Evolutionary conservation across 2,113 vertebrate species (phyloP).

Genomic region (Donacobius atricapilla): DNA sequence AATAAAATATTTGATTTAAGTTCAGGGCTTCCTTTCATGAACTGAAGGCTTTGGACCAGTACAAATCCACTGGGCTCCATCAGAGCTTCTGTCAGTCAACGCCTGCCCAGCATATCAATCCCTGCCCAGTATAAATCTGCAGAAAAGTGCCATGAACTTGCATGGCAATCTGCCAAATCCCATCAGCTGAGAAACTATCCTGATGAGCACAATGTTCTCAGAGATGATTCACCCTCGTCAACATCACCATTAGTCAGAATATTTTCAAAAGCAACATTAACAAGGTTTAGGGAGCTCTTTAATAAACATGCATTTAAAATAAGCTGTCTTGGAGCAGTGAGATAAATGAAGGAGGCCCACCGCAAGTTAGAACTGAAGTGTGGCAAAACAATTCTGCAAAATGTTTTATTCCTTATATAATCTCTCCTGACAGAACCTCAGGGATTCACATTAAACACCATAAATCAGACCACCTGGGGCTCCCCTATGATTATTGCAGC

Average conservation of each 20-base stretch:
- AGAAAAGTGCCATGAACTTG: neutral
- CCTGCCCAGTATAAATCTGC: neutral
- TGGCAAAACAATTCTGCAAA: constrained; percentile 27
- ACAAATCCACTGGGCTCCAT: neutral
- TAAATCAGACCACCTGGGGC: constrained; percentile 56
- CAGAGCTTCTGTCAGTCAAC: neutral
- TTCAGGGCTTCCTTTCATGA: neutral
- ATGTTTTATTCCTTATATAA: constrained; percentile 44
- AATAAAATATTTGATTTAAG: neutral
- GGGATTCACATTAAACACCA: constrained; percentile 43
- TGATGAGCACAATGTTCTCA: neutral
- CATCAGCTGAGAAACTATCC: constrained; percentile 31
- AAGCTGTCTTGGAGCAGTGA: neutral
- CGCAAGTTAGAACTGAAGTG: neutral
- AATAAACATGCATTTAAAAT: constrained; percentile 20
- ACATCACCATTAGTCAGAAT: neutral
- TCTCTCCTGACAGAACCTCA: constrained; percentile 27
- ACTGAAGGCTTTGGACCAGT: neutral
- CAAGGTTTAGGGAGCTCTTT: neutral
- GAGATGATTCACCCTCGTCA: constrained; percentile 12
- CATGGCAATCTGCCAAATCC: constrained; percentile 8
- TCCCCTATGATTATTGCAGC: constrained; percentile 60
- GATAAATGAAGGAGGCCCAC: neutral
- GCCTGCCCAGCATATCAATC: neutral
- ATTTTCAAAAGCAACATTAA: constrained; percentile 35